phyloP scores from a whole-genome alignment of 2,888 invertebrate genomes.

The Tetramorium bicarinatum region DNA sequence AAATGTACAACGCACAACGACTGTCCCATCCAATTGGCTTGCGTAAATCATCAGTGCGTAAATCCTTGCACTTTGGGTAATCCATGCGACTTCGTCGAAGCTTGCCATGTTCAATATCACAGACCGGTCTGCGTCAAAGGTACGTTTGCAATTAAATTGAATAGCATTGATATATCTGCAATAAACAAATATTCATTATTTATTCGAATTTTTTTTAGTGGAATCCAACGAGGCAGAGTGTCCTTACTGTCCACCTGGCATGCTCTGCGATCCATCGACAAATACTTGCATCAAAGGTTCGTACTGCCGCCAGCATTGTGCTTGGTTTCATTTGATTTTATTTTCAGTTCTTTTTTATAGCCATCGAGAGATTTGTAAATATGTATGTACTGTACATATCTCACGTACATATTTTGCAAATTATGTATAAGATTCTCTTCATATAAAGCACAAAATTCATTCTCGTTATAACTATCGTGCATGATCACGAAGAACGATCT shows the following conservation, averaged over 20 bases:
- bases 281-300: slow-evolving; percentile 95
- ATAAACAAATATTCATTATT: not conserved
- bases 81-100: slow-evolving; percentile 92
- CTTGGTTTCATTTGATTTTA: slow-evolving; percentile 12
- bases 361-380: slow-evolving; percentile 78
- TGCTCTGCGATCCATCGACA: slow-evolving; percentile 92
- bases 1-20: slow-evolving; percentile 93
- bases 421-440: slow-evolving; percentile 31
- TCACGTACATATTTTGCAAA: slow-evolving; percentile 48
- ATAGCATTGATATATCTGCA: not conserved
- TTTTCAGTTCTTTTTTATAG: slow-evolving; percentile 49
- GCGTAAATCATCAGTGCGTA: slow-evolving; percentile 92
- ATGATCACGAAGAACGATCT: slow-evolving; percentile 41
- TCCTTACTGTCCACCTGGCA: slow-evolving; percentile 92
- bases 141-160: slow-evolving; percentile 80
- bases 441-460: slow-evolving; percentile 48
- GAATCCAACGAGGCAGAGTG: slow-evolving; percentile 73
- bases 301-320: slow-evolving; percentile 65
- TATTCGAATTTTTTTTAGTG: slow-evolving; percentile 60
- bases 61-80: slow-evolving; percentile 93
- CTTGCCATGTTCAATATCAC: slow-evolving; percentile 94
- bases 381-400: slow-evolving; percentile 84
- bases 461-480: slow-evolving; percentile 54
- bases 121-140: slow-evolving; percentile 94
- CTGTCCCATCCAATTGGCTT: slow-evolving; percentile 92